phyloP scores from a whole-genome alignment of 2,888 invertebrate genomes.

The Euphydryas editha region DNA sequence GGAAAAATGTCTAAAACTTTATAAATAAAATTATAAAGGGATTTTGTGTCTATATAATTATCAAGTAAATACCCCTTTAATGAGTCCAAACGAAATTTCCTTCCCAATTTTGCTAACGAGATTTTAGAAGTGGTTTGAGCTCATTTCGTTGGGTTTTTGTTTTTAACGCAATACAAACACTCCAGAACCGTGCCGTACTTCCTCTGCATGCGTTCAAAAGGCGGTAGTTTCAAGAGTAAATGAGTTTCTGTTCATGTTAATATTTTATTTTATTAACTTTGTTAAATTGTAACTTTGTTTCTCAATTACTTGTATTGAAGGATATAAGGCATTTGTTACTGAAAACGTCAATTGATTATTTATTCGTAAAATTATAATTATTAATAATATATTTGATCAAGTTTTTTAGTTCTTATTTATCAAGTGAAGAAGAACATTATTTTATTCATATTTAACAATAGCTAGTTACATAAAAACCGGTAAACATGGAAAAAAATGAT shows the following conservation, averaged over 20 bases:
- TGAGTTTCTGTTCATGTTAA: slow-evolving; percentile 30
- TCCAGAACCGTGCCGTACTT: slow-evolving; percentile 31
- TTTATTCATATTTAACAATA: too few relatives aligned
- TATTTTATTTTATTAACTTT: slow-evolving; percentile 13
- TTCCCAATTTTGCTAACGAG: slow-evolving; percentile 33
- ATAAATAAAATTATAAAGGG: slow-evolving; percentile 16
- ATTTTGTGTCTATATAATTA: slow-evolving; percentile 15
- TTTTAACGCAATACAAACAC: slow-evolving; percentile 39
- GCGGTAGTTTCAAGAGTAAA: slow-evolving; percentile 30
- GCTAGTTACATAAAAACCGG: too few relatives aligned
- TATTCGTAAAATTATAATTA: neutral
- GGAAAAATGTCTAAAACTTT: neutral
- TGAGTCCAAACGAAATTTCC: slow-evolving; percentile 28
- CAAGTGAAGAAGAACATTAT: too few relatives aligned
- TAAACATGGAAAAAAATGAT: too few relatives aligned
- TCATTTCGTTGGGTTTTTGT: slow-evolving; percentile 35
- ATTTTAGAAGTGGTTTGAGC: slow-evolving; percentile 30
- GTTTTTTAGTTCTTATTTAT: too few relatives aligned
- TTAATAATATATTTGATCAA: too few relatives aligned
- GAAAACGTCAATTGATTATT: neutral
- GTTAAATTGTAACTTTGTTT: slow-evolving; percentile 7
- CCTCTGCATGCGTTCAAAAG: slow-evolving; percentile 36
- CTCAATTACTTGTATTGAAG: slow-evolving; percentile 14
- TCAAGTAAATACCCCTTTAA: slow-evolving; percentile 31
- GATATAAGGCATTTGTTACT: neutral